Conservation (phyloP, 2,113 vertebrate species). For the Charina bottae region DNA sequence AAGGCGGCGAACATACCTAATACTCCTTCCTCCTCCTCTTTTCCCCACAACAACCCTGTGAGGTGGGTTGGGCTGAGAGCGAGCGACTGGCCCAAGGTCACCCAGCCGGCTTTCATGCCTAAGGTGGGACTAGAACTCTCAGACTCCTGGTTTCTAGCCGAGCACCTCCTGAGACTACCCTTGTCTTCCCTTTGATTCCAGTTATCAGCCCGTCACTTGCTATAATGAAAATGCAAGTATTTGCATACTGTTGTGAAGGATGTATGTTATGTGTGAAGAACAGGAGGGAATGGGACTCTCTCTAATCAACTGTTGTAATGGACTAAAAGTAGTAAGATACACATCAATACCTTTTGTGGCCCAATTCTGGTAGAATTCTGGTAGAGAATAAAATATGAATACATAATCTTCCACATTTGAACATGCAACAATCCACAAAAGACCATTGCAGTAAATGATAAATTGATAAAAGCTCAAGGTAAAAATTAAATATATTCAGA, state of each 20-base stretch:
- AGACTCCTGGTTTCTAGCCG: too few species aligned
- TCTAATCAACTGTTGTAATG: not conserved
- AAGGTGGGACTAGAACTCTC: too few species aligned
- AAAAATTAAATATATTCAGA: not conserved
- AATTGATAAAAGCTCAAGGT: not conserved
- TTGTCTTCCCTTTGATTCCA: not conserved
- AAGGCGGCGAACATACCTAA: too few species aligned
- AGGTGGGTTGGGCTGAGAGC: too few species aligned
- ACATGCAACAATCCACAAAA: not conserved
- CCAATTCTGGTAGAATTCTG: not conserved
- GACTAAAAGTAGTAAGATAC: not conserved
- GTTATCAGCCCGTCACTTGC: not conserved
- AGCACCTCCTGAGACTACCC: not conserved
- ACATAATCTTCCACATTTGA: not conserved
- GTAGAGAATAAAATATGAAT: not conserved
- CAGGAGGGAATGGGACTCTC: not conserved
- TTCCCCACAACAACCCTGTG: too few species aligned
- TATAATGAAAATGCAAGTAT: not conserved
- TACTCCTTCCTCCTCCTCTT: too few species aligned
- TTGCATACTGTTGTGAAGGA: not conserved
- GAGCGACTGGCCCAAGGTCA: too few species aligned
- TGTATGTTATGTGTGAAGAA: not conserved
- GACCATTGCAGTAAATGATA: not conserved
- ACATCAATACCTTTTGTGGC: not conserved
- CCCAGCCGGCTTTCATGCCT: too few species aligned